phyloP scores from a whole-genome alignment of 1,140 invertebrate species.

The Littorina saxatilis region DNA sequence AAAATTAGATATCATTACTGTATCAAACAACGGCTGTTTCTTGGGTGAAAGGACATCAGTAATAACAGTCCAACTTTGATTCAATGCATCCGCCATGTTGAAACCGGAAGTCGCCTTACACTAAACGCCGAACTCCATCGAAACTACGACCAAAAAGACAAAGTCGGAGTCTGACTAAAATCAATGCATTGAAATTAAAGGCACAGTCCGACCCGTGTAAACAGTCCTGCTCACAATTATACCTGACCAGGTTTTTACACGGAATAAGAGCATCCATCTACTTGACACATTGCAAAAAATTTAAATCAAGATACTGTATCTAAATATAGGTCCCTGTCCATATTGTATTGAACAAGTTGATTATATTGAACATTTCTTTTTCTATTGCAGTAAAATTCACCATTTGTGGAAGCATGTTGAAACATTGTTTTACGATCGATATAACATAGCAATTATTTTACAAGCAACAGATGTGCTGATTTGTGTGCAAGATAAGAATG shows the following conservation, averaged over 20 bases:
- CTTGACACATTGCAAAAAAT: background rate
- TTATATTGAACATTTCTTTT: too few relatives aligned
- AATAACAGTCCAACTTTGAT: slow-evolving; percentile 53
- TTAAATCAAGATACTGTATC: too few relatives aligned
- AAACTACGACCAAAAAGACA: background rate
- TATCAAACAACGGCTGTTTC: slow-evolving; percentile 29
- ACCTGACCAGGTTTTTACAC: background rate
- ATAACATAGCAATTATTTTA: too few relatives aligned
- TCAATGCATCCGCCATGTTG: slow-evolving; percentile 58
- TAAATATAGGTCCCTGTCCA: too few relatives aligned
- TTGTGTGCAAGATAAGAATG: too few relatives aligned
- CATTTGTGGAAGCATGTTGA: too few relatives aligned
- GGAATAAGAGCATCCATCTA: too few relatives aligned
- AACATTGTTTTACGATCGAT: too few relatives aligned
- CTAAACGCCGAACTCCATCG: background rate
- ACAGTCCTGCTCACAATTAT: background rate
- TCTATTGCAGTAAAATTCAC: too few relatives aligned
- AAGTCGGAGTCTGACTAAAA: background rate
- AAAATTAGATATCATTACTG: background rate
- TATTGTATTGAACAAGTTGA: too few relatives aligned
- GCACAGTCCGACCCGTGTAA: background rate
- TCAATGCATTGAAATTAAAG: background rate
- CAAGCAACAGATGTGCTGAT: too few relatives aligned
- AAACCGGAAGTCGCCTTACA: background rate
- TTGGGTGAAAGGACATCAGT: slow-evolving; percentile 47